Conservation (phyloP, 2,797 vertebrate species). For the Poeciliopsis paucimaculata region DNA sequence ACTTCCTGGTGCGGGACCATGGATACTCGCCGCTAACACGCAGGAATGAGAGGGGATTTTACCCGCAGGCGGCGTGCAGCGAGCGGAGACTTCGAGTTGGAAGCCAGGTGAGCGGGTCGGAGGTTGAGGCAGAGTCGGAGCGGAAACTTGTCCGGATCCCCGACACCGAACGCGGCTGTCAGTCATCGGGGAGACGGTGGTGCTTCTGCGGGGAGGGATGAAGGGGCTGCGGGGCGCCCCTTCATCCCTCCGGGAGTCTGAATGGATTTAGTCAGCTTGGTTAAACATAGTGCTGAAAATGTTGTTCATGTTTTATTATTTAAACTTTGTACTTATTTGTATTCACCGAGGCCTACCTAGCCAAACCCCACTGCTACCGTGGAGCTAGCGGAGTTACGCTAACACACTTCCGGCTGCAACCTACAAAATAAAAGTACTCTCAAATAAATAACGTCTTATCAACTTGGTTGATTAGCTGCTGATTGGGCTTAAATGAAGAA, state of each 20-base stretch:
- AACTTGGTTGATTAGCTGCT: not conserved
- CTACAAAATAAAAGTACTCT: constrained; percentile 48
- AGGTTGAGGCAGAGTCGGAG: constrained; percentile 1
- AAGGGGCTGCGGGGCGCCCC: constrained; percentile 31
- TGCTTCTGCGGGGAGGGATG: constrained; percentile 62
- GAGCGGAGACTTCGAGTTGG: constrained; percentile 46
- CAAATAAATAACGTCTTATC: not conserved
- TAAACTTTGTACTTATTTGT: constrained; percentile 78
- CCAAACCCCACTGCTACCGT: constrained; percentile 53
- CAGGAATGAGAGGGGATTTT: constrained; percentile 28
- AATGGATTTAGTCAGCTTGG: not conserved
- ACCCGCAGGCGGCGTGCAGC: constrained; percentile 61
- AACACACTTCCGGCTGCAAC: constrained; percentile 28
- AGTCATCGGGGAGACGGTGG: constrained; percentile 17
- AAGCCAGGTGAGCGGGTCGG: constrained; percentile 70
- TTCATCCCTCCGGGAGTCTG: not conserved
- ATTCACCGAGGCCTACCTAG: constrained; percentile 80
- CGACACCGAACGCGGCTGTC: constrained; percentile 48
- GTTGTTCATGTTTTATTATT: constrained; percentile 41
- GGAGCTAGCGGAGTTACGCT: not conserved
- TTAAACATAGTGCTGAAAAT: not conserved
- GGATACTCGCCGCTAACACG: constrained; percentile 43
- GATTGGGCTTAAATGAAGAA: not conserved
- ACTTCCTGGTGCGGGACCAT: constrained; percentile 82
- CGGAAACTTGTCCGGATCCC: constrained; percentile 54